Evolutionary conservation across 2,113 vertebrate species (phyloP).

Genomic region (Psittacus erithacus): DNA sequence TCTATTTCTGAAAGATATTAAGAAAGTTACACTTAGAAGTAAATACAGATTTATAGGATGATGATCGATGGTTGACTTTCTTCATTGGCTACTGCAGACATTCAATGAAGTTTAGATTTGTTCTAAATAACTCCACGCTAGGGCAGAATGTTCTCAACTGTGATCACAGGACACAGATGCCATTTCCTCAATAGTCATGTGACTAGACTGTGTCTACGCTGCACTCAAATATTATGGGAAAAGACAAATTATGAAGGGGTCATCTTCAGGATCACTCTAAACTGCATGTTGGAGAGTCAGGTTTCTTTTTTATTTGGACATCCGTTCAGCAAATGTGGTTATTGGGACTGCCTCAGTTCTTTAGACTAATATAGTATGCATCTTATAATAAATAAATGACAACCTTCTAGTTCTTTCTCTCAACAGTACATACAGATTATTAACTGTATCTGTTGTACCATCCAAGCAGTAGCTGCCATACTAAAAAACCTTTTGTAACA

Average conservation of each 20-base stretch:
- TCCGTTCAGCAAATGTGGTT: not conserved
- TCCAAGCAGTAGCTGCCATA: not conserved
- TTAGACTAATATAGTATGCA: no score
- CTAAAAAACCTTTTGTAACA: not conserved
- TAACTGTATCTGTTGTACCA: not conserved
- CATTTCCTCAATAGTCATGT: not conserved
- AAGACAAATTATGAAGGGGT: not conserved
- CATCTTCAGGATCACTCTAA: not conserved
- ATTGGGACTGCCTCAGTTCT: not conserved
- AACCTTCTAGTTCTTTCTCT: not conserved
- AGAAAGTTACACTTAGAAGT: not conserved
- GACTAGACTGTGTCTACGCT: not conserved
- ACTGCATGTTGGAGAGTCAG: not conserved
- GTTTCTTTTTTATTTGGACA: not conserved
- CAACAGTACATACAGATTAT: not conserved
- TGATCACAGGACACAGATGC: not conserved
- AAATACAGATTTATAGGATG: not conserved
- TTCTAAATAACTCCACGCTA: not conserved
- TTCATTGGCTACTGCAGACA: not conserved
- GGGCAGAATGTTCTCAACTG: not conserved
- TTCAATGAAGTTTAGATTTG: not conserved
- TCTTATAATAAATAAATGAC: not conserved
- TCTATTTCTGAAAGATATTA: not conserved
- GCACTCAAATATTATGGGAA: not conserved
- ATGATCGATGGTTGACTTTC: not conserved